phyloP scores from a whole-genome alignment of 2,113 vertebrate species.

The Aegotheles bennettii region DNA sequence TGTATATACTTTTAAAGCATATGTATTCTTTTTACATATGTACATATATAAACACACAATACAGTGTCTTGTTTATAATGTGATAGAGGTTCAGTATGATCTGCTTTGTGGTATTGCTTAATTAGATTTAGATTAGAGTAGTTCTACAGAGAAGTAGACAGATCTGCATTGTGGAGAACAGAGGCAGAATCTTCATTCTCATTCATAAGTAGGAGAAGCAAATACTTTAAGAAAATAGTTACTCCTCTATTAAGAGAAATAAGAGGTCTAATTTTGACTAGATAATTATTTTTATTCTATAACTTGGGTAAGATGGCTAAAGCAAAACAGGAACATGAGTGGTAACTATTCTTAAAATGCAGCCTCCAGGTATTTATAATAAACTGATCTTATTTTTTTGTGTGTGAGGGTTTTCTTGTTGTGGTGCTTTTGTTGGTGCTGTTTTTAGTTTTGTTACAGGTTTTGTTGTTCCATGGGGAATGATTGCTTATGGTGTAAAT shows the following conservation, averaged over 20 bases:
- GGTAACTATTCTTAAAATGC: neutral
- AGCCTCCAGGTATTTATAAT: neutral
- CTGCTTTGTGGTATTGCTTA: neutral
- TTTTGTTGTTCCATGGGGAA: neutral
- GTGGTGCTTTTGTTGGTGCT: neutral
- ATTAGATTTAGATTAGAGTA: neutral
- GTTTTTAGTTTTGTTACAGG: neutral
- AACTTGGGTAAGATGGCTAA: neutral
- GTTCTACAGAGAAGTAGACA: neutral
- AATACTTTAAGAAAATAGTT: neutral
- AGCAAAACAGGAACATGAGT: neutral
- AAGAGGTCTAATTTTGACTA: neutral
- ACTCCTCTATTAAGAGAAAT: neutral
- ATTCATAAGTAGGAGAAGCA: neutral
- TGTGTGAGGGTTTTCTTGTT: fast-evolving
- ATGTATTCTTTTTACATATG: neutral
- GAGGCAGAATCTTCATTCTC: neutral
- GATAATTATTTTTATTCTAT: neutral
- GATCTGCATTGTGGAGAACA: neutral
- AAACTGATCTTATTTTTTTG: neutral
- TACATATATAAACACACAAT: neutral
- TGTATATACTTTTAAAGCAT: neutral
- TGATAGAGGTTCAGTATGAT: neutral
- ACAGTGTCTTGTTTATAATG: neutral
- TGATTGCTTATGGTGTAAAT: neutral